Conservation (phyloP, 2,797 vertebrate genomes). For the Microhierax caerulescens region DNA sequence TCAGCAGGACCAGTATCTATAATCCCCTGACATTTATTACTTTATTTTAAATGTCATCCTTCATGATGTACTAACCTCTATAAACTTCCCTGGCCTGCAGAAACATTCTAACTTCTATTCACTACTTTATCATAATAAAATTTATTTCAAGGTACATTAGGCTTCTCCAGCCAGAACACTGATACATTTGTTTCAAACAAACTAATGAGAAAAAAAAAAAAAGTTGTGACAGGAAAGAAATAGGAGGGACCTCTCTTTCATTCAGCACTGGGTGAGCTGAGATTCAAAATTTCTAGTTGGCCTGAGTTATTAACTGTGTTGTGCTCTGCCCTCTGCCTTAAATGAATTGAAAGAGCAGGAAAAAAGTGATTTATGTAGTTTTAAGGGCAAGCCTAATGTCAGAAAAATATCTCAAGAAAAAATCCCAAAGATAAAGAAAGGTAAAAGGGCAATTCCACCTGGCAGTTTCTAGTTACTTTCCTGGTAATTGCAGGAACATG, state of each 20-base stretch:
- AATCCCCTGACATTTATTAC: conserved; percentile 48
- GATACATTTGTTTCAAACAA: conserved; percentile 63
- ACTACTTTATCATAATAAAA: conserved; percentile 76
- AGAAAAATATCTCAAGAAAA: not conserved
- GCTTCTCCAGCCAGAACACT: conserved; percentile 55
- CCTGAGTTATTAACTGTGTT: conserved; percentile 5
- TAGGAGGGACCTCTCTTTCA: not conserved
- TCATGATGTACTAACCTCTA: conserved; percentile 33
- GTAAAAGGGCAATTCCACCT: not conserved
- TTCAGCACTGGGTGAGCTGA: conserved; percentile 49
- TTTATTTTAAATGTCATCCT: conserved; percentile 70
- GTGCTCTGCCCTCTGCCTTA: not conserved
- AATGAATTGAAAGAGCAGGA: not conserved
- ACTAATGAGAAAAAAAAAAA: not conserved
- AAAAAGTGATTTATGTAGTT: not conserved
- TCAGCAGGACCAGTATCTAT: conserved; percentile 52
- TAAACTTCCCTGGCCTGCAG: conserved; percentile 46
- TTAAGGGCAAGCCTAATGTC: not conserved
- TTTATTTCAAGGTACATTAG: conserved; percentile 82
- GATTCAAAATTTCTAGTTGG: conserved; percentile 32
- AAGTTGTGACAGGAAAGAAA: not conserved
- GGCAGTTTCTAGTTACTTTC: not conserved
- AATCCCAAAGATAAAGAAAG: not conserved
- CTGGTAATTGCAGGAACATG: not conserved
- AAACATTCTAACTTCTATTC: conserved; percentile 54